phyloP scores from a whole-genome alignment of 2,113 vertebrate genomes.

The Nycticryphes semicollaris region DNA sequence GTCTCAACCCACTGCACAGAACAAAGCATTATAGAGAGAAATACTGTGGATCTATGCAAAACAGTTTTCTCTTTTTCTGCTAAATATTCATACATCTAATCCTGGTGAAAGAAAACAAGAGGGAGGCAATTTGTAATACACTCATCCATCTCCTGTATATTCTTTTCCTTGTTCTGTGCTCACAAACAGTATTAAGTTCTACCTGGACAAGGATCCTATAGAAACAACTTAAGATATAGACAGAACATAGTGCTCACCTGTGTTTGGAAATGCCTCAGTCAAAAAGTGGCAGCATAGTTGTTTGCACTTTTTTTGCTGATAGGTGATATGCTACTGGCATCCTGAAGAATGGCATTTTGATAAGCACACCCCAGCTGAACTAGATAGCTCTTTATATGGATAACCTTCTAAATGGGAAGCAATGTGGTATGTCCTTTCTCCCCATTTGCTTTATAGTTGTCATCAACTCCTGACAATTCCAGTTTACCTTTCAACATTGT shows the following conservation, averaged over 20 bases:
- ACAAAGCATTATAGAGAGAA: neutral
- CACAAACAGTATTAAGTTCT: neutral
- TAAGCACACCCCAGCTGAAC: neutral
- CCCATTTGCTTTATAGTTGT: neutral
- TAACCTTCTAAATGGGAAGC: neutral
- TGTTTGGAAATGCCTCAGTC: neutral
- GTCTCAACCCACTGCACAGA: neutral
- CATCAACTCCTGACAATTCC: neutral
- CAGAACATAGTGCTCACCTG: neutral
- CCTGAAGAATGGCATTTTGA: neutral
- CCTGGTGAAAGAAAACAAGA: neutral
- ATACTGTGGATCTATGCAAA: neutral
- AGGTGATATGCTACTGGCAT: neutral
- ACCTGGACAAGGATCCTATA: neutral
- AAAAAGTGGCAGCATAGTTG: neutral
- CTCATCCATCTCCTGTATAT: neutral
- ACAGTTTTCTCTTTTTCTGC: neutral
- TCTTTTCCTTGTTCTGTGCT: neutral
- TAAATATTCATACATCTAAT: conserved; percentile 13
- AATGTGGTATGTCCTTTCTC: neutral
- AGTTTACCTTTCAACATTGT: neutral
- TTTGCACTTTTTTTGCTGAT: neutral
- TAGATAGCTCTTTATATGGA: neutral
- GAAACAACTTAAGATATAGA: neutral
- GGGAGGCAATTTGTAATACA: neutral